Conservation (phyloP, 2,888 invertebrate genomes). For the Crepidodera aurea region DNA sequence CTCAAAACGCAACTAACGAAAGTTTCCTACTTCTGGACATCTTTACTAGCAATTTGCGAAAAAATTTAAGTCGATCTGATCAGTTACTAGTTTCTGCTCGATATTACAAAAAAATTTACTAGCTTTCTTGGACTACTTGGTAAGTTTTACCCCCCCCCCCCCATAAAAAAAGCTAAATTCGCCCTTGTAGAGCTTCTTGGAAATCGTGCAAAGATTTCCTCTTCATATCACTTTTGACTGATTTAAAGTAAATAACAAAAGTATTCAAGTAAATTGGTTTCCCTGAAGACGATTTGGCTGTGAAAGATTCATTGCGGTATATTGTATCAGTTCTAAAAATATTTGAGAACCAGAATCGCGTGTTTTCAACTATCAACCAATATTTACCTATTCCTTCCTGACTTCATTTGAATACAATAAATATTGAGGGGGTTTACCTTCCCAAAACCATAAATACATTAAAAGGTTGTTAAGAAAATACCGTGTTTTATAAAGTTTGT, state of each 20-base stretch:
- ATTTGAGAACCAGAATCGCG: constrained; percentile 18
- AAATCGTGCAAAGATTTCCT: no score
- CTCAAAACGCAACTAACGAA: no score
- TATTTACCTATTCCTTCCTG: constrained; percentile 16
- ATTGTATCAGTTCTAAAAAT: not conserved
- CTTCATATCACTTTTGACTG: no score
- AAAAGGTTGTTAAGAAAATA: constrained; percentile 15
- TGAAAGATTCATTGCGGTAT: not conserved
- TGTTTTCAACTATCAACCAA: constrained; percentile 18
- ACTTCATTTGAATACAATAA: constrained; percentile 17
- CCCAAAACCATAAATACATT: constrained; percentile 8
- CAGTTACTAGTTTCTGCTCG: no score
- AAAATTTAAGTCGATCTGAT: no score
- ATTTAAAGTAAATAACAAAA: not conserved
- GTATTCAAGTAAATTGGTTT: constrained; percentile 12
- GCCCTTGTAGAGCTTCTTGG: no score
- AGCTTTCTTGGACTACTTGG: no score
- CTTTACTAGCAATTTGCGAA: no score
- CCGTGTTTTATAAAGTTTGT: not conserved
- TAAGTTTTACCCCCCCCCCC: no score
- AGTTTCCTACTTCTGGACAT: no score
- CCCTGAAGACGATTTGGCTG: constrained; percentile 3
- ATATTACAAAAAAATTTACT: no score
- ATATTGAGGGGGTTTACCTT: constrained; percentile 9
- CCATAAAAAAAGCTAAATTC: no score